phyloP scores from a whole-genome alignment of 2,797 vertebrate genomes.

The Champsocephalus gunnari region DNA sequence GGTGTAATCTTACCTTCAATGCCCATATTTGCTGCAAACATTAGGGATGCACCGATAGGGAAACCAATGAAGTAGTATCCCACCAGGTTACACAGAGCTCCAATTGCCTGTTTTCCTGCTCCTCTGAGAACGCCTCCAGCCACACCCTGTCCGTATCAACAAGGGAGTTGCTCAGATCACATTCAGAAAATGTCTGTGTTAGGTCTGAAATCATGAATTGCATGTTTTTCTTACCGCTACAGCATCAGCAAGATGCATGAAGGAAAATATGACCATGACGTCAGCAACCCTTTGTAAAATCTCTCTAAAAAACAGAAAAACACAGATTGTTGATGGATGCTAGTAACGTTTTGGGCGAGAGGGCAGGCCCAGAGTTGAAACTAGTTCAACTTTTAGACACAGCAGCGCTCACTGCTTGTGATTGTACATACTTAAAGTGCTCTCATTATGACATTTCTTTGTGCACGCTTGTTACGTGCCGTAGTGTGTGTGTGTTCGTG shows the following conservation, averaged over 20 bases:
- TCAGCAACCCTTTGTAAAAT: slow-evolving; percentile 85
- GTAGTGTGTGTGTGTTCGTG: too few species aligned
- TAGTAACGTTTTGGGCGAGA: background rate
- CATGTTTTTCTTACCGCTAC: slow-evolving; percentile 81
- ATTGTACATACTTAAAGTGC: too few species aligned
- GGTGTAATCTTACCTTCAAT: slow-evolving; percentile 84
- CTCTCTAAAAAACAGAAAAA: slow-evolving; percentile 78
- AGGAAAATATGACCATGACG: slow-evolving; percentile 82
- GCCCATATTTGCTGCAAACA: slow-evolving; percentile 89
- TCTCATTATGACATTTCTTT: too few species aligned
- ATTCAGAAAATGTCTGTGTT: background rate
- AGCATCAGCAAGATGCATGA: slow-evolving; percentile 87
- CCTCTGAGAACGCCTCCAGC: slow-evolving; percentile 90
- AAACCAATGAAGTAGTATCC: slow-evolving; percentile 90
- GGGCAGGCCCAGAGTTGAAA: too few species aligned
- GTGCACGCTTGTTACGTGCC: too few species aligned
- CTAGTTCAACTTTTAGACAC: too few species aligned
- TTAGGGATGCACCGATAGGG: slow-evolving; percentile 89
- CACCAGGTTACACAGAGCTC: slow-evolving; percentile 88
- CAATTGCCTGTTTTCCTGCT: slow-evolving; percentile 89
- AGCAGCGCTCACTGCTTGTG: too few species aligned
- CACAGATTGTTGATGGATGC: background rate
- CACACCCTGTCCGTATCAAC: slow-evolving; percentile 79
- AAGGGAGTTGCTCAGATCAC: slow-evolving; percentile 1
- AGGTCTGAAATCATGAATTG: slow-evolving; percentile 1